Conservation (phyloP, 1,140 invertebrate species). For the Ooceraea biroi region DNA sequence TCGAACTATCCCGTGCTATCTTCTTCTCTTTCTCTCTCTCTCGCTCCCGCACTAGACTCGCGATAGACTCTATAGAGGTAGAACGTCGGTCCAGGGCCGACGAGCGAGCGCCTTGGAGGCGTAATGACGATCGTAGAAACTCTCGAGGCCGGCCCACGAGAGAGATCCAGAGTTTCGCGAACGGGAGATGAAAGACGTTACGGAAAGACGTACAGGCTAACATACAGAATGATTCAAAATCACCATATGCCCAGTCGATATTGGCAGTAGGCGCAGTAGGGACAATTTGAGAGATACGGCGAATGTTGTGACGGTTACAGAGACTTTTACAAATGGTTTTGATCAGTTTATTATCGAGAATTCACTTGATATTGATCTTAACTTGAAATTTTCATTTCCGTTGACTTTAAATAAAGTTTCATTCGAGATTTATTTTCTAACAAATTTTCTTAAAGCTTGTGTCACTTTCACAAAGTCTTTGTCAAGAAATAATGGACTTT, state of each 20-base stretch:
- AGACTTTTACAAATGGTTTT: too few relatives aligned
- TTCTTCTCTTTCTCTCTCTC: constrained; percentile 27
- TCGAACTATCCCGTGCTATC: constrained; percentile 19
- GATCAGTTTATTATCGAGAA: too few relatives aligned
- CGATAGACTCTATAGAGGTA: constrained; percentile 45
- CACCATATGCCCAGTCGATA: background rate
- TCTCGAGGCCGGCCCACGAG: constrained; percentile 74
- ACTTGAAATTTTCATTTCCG: too few relatives aligned
- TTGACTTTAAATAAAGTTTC: too few relatives aligned
- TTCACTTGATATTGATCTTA: too few relatives aligned
- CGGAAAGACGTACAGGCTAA: constrained; percentile 39
- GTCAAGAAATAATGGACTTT: too few relatives aligned
- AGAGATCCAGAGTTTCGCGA: constrained; percentile 69
- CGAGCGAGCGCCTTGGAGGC: constrained; percentile 77
- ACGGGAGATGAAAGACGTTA: constrained; percentile 60
- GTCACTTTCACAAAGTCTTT: too few relatives aligned
- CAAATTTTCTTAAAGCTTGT: too few relatives aligned
- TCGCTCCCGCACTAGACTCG: constrained; percentile 48
- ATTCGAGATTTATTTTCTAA: too few relatives aligned
- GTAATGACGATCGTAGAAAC: constrained; percentile 80
- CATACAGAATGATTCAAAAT: background rate
- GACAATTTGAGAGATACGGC: too few relatives aligned
- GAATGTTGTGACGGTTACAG: too few relatives aligned
- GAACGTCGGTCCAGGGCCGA: constrained; percentile 77
- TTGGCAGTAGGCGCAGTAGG: too few relatives aligned